phyloP scores from a whole-genome alignment of 2,888 invertebrate genomes.

The Meiosimyza platycephala region DNA sequence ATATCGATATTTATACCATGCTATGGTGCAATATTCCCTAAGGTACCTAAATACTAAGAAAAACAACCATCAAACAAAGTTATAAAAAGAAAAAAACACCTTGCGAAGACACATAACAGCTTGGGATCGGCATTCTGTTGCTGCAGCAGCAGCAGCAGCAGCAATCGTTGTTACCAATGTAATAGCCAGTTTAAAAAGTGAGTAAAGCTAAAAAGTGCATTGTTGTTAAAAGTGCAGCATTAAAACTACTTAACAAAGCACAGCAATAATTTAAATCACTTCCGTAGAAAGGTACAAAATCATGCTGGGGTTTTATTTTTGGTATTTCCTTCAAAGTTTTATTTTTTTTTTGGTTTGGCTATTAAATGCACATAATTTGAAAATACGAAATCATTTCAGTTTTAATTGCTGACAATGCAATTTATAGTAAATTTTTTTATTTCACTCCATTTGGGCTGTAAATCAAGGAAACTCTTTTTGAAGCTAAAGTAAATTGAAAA shows the following conservation, averaged over 20 bases:
- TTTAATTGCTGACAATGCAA: background rate
- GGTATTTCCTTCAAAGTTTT: background rate
- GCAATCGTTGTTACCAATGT: too few relatives aligned
- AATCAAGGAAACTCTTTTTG: too few relatives aligned
- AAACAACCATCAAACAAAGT: background rate
- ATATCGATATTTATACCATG: too few relatives aligned
- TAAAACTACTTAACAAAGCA: slow-evolving; percentile 12
- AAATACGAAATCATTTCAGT: background rate
- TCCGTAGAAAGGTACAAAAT: slow-evolving; percentile 17
- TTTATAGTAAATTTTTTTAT: background rate
- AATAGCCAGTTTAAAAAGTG: background rate
- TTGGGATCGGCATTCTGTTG: background rate
- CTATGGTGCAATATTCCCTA: background rate
- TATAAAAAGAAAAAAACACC: background rate
- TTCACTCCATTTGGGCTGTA: background rate
- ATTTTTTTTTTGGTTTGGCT: too few relatives aligned
- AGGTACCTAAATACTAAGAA: background rate
- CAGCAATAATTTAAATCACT: slow-evolving; percentile 18
- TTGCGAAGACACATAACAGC: background rate
- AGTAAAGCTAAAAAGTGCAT: background rate
- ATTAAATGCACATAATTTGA: background rate
- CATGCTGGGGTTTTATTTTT: background rate
- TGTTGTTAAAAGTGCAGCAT: slow-evolving; percentile 1
- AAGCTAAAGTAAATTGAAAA: background rate
- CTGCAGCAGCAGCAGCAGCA: background rate